Percentiles rank a stretch among this genome's conserved stretches.
phyloP scores from a whole-genome alignment of 53 echinoderm and acorn worm species.

The Echinarachnius parma region DNA sequence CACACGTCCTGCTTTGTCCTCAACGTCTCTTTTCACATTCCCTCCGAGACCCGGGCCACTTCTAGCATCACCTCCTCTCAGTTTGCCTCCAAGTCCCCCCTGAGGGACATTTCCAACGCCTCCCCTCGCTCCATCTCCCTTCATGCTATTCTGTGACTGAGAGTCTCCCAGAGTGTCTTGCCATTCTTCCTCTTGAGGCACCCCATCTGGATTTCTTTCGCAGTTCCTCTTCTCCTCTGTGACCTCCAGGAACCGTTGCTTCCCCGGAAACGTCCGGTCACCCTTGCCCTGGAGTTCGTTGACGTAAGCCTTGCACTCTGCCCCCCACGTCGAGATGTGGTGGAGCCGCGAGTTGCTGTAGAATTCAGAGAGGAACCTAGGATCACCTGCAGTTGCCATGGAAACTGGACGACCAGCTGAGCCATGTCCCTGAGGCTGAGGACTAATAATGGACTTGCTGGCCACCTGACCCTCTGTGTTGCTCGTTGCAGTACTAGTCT shows the following conservation, averaged over 20 bases:
- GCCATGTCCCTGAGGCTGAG: not conserved
- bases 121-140: not conserved
- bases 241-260: conserved; percentile 49
- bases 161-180: not conserved
- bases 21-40: not conserved
- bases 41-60: not conserved
- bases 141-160: not conserved
- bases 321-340: conserved; percentile 95
- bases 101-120: not conserved
- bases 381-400: conserved; percentile 70
- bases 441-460: too few relatives aligned
- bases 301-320: conserved; percentile 91
- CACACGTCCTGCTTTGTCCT: conserved; percentile 21
- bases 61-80: not conserved
- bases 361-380: conserved; percentile 84
- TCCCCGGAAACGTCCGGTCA: conserved; percentile 69
- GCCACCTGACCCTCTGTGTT: too few relatives aligned
- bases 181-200: too few relatives aligned
- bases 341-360: conserved; percentile 92
- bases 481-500: too few relatives aligned
- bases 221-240: not conserved
- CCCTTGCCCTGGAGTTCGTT: conserved; percentile 78
- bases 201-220: too few relatives aligned
- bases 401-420: not conserved
- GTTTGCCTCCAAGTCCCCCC: not conserved